A percentile compares a stretch with the other conserved stretches of the same genome.
Evolutionary conservation across 2,888 invertebrate species (phyloP).

Genomic region (Dendrolimus houi): DNA sequence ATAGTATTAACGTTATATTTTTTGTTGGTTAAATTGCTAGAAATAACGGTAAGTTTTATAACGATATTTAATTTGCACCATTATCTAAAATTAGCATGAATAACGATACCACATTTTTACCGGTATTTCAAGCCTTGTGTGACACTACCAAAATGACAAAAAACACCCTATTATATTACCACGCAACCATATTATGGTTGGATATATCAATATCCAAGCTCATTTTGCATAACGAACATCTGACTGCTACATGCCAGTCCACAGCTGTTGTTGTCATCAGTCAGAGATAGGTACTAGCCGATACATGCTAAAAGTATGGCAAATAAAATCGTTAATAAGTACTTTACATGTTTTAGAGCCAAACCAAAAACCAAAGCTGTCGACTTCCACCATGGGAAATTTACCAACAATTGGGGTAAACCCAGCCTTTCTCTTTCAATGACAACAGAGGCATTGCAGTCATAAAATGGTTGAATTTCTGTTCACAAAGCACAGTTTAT

Average conservation of each 20-base stretch:
- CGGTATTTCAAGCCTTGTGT: too few relatives aligned
- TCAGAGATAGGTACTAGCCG: slow-evolving; percentile 1
- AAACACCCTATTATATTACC: not conserved
- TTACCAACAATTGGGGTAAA: not conserved
- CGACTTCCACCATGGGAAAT: not conserved
- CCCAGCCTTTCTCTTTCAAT: not conserved
- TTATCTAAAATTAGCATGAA: too few relatives aligned
- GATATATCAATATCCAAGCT: slow-evolving; percentile 5
- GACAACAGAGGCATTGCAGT: too few relatives aligned
- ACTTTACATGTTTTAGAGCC: not conserved
- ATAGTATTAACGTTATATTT: too few relatives aligned
- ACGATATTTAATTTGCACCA: too few relatives aligned
- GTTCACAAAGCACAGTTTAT: too few relatives aligned
- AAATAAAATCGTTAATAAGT: not conserved
- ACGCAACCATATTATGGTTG: not conserved
- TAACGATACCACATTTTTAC: too few relatives aligned
- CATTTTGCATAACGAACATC: slow-evolving; percentile 1
- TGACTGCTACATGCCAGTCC: slow-evolving; percentile 1
- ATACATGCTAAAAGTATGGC: not conserved
- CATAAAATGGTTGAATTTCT: too few relatives aligned
- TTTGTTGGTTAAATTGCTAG: too few relatives aligned
- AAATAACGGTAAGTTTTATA: too few relatives aligned
- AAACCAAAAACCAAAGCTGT: not conserved
- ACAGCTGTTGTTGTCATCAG: slow-evolving; percentile 1
- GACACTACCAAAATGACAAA: not conserved